Evolutionary conservation across 2,888 invertebrate genomes (phyloP).

Genomic region (Eilema sororculum): DNA sequence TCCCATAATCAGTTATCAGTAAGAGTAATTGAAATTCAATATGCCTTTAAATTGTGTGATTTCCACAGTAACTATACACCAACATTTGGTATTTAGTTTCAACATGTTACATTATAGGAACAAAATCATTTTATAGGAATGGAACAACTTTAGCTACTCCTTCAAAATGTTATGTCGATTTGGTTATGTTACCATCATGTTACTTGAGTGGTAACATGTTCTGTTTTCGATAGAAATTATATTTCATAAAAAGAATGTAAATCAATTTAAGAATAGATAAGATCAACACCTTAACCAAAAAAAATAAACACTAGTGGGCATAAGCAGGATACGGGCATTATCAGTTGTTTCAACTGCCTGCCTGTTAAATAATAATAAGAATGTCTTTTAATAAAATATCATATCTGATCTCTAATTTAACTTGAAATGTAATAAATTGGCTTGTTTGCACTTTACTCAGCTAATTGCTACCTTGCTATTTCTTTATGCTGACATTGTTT

Average conservation of each 20-base stretch:
- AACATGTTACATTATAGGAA: not conserved
- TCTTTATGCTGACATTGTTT: slow-evolving; percentile 4
- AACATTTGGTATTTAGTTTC: not conserved
- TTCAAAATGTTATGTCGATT: too few relatives aligned
- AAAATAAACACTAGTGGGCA: too few relatives aligned
- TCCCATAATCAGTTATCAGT: not conserved
- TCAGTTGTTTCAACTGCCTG: too few relatives aligned
- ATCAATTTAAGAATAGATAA: too few relatives aligned
- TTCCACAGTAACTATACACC: not conserved
- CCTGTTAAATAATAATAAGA: too few relatives aligned
- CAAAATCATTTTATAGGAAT: not conserved
- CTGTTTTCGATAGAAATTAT: not conserved
- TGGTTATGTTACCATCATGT: not conserved
- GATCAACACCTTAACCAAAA: too few relatives aligned
- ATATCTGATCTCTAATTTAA: not conserved
- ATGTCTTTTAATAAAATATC: not conserved
- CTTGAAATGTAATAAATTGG: not conserved
- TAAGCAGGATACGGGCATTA: too few relatives aligned
- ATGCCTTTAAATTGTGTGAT: not conserved
- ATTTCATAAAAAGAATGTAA: too few relatives aligned
- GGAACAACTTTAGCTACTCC: too few relatives aligned
- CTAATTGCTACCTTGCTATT: not conserved
- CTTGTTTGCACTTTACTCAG: not conserved
- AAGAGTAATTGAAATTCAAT: not conserved
- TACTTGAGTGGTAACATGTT: not conserved